phyloP scores from a whole-genome alignment of 2,113 vertebrate genomes.

The Glareola pratincola region DNA sequence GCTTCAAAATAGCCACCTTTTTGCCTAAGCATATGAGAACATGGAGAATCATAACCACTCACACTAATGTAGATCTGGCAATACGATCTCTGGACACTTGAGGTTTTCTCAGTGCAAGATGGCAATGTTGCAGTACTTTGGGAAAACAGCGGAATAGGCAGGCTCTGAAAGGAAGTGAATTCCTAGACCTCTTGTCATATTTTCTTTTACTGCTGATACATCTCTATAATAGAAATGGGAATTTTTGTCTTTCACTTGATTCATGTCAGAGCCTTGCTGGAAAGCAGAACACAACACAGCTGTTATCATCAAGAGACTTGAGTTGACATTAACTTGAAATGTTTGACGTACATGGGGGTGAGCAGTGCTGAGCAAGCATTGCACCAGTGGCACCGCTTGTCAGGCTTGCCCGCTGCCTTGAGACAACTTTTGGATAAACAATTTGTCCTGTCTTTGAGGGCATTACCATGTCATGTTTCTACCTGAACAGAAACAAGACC shows the following conservation, averaged over 20 bases:
- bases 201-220: background rate
- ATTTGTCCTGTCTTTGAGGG: background rate
- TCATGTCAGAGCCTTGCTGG: background rate
- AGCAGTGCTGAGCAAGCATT: background rate
- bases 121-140: background rate
- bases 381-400: background rate
- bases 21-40: background rate
- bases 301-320: background rate
- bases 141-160: background rate
- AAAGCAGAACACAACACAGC: background rate
- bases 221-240: background rate
- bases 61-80: background rate
- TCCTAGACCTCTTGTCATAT: background rate
- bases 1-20: background rate
- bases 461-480: background rate
- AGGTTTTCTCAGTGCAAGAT: background rate
- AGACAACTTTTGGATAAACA: background rate
- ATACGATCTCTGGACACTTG: background rate
- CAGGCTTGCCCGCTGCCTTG: rapidly evolving
- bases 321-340: background rate
- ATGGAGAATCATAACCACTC: background rate
- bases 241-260: background rate
- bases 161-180: background rate
- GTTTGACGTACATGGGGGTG: background rate
- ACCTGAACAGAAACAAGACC: background rate